A percentile compares a stretch with the other conserved stretches of the same genome.
These are phyloP conservation scores for Sarcophaga caerulescens DNA, from an alignment of 2,888 invertebrate genomes.

Conservation along the genomic window DNA sequence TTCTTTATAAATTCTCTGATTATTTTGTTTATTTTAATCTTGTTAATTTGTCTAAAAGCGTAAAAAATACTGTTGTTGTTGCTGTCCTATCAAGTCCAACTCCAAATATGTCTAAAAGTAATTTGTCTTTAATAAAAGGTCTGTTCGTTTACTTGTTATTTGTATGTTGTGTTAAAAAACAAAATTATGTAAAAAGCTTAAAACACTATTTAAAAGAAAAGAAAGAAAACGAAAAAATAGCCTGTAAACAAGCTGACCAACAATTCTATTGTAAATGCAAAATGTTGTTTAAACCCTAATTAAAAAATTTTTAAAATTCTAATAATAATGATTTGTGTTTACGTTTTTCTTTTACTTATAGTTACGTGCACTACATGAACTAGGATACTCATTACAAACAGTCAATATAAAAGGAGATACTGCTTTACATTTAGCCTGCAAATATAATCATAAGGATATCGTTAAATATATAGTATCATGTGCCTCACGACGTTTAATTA, in stretches of 20 bases:
- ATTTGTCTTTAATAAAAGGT: conserved; percentile 23
- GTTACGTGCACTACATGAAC: conserved; percentile 91
- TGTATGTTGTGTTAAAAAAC: background rate
- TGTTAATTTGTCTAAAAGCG: conserved; percentile 49
- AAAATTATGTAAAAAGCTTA: background rate
- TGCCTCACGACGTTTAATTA: conserved; percentile 91
- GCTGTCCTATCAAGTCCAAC: conserved; percentile 49
- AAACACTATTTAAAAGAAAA: background rate
- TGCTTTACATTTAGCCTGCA: conserved; percentile 93
- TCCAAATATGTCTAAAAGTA: conserved; percentile 53
- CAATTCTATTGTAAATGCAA: conserved; percentile 18
- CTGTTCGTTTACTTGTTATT: conserved; percentile 28
- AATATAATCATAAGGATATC: conserved; percentile 94
- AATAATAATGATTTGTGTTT: conserved; percentile 3
- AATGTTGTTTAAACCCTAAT: conserved; percentile 9
- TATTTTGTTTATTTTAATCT: background rate
- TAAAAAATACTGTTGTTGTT: conserved; percentile 58
- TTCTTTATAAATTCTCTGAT: conserved; percentile 35
- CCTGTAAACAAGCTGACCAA: conserved; percentile 6
- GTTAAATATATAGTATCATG: conserved; percentile 93
- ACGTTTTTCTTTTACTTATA: conserved; percentile 76
- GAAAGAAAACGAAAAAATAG: conserved; percentile 9
- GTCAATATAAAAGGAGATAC: conserved; percentile 93
- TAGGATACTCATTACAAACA: conserved; percentile 91
- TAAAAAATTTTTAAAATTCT: background rate